Base-by-base conservation (phyloP, 2,113 vertebrate species). In the Cyprinodon brontotheroides region DNA sequence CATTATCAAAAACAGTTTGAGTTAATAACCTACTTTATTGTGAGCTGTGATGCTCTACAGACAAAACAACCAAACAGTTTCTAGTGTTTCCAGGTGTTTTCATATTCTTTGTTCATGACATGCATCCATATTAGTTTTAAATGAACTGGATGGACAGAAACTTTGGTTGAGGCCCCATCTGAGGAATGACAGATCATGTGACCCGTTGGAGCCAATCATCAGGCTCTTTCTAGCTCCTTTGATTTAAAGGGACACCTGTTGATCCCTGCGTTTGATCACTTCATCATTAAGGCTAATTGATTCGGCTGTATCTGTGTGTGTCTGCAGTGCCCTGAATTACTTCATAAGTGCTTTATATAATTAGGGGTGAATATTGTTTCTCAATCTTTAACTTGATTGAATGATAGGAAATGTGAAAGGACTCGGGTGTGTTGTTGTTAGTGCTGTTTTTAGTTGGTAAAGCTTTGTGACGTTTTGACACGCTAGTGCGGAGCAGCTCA, bases 161-260 rank as follows among this genome's bases (percentile, higher is more conserved):
- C 39, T 88, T 87, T 67, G 68, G 41, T 59, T 75, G 53, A 0
- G 3, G 73, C 43, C 57, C 70, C 72, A 6, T 53, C 17, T 60
- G 13, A 22, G 84, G 74, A 77, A 76, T 76, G 71, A 82, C 61
- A 65, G 68, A 22, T 87, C 90, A 92, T 76, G 83, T 93, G 90
- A 92, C 72, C 12, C 3, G 60, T 29, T 9, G 3, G 1, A 59
- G 3, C 88, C 87, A 91, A 90, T 89, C 80, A 68, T 2, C 0
- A 4, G 9, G 37, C 76, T 64, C 36, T 20, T 48, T 53, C 20
- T 48, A 59, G 38, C 64, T 72, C 45, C 13, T 48, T 29, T 45
- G 53, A 40, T 71, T 76, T 71, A 63, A 81, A 83, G 41, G 60
- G 71, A 72, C 86, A 90, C 86, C 73, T 90, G 89, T 90, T 89